A percentile compares a stretch with the other conserved stretches of the same genome.
Evolutionary conservation across 2,797 vertebrate species (phyloP).

Genomic region (Cyclura pinguis): DNA sequence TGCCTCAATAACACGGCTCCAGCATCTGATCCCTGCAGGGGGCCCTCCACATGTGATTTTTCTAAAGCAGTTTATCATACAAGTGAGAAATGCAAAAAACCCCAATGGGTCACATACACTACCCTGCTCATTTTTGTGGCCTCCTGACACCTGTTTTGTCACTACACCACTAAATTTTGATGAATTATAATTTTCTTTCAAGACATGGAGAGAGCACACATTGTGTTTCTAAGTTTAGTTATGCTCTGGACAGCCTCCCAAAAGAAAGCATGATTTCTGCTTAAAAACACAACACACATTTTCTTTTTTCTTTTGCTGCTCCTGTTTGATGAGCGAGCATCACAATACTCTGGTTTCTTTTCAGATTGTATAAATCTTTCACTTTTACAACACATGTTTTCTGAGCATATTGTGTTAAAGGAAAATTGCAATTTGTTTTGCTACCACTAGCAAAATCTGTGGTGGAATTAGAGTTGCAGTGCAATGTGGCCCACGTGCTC

Average conservation of each 20-base stretch:
- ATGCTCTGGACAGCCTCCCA: no score
- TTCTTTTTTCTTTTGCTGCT: no score
- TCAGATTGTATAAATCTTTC: no score
- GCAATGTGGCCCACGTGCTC: background rate
- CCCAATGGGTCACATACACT: no score
- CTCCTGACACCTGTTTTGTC: background rate
- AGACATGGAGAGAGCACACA: background rate
- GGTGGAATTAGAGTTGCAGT: background rate
- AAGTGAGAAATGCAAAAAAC: background rate
- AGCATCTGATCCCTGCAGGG: background rate
- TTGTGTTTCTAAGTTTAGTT: no score
- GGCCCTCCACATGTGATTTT: background rate
- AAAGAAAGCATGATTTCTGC: no score
- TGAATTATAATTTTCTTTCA: background rate
- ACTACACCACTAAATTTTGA: background rate
- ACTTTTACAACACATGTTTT: no score
- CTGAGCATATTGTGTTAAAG: no score
- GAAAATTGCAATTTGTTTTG: background rate
- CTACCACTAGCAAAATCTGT: background rate
- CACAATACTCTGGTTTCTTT: no score
- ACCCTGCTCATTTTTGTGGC: no score
- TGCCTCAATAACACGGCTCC: background rate
- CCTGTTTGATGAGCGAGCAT: no score
- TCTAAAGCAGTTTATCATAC: background rate
- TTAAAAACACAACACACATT: no score